Percentiles rank a stretch among this genome's conserved stretches.
Conservation (phyloP, 2,113 vertebrate species). For the Paradisaea rubra region DNA sequence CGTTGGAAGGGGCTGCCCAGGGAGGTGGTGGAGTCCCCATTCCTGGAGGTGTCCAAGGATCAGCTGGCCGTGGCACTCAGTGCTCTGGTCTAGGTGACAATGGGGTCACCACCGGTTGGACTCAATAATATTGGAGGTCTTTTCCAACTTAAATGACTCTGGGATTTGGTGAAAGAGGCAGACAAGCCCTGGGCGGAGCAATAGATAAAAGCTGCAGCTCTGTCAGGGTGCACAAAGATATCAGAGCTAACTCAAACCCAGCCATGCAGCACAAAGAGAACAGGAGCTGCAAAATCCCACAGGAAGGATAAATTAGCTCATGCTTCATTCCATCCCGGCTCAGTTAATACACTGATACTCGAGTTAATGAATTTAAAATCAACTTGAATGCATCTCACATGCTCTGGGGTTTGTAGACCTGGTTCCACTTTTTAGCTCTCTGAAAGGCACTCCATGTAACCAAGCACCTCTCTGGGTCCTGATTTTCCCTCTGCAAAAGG, state of each 20-base stretch:
- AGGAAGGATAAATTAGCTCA: conserved; percentile 27
- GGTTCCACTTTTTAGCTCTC: not conserved
- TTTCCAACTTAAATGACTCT: not conserved
- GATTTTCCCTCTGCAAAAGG: not conserved
- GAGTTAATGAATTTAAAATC: conserved; percentile 42
- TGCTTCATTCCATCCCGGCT: not conserved
- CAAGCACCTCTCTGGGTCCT: not conserved
- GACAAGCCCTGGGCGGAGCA: not conserved
- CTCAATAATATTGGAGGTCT: not conserved
- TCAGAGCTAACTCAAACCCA: not conserved
- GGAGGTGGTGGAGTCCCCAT: not conserved
- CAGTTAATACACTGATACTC: not conserved
- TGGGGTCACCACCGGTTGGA: too few relatives aligned
- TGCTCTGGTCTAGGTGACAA: too few relatives aligned
- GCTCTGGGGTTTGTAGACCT: not conserved
- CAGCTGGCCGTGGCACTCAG: not conserved
- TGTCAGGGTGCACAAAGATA: not conserved
- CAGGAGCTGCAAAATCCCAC: conserved; percentile 25
- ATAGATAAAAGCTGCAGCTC: not conserved
- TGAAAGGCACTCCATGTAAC: not conserved
- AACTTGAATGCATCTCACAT: not conserved
- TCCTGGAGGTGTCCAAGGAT: not conserved
- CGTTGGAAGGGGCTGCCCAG: not conserved
- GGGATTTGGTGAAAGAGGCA: not conserved
- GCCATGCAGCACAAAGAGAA: conserved; percentile 13